Base-by-base conservation (phyloP, 2,797 vertebrate species). In the Protonibea diacanthus region DNA sequence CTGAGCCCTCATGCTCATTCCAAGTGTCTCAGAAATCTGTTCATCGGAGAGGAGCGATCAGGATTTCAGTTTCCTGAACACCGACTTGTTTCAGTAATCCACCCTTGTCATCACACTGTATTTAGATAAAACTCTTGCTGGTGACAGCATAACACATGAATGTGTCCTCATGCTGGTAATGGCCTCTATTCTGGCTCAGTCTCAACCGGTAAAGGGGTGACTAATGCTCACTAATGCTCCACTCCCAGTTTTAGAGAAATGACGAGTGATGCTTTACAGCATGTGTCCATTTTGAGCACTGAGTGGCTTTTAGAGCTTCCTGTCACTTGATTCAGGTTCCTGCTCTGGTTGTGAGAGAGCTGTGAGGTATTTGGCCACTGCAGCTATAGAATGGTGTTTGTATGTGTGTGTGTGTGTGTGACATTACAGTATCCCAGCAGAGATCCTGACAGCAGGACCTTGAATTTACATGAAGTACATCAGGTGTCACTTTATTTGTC, bases 131-230 rank as follows among this genome's bases (percentile, higher is more conserved):
- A 29, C 53, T 40, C 23, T 0, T 3, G 4, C 45, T 69, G 33
- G n/a, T 73, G 66, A 67, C 82, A 59, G 25, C 60, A 40, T 25
- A 51, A 33, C 61, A 20, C 5, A 0, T 15, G 5, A 33, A 38
- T 53, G 80, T 33, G 27, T 77, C 72, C 20, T 18, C 59, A 6
- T 45, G 25, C 65, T 27, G 77, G 60, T 73, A 14, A 76, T 23
- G 18, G 6, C 51, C 55, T 40, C 58, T 21, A 56, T 49, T 71
- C 27, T 14, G 48, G 29, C 38, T 73, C 70, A 29, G 33, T 85
- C 49, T 70, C 55, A 48, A 21, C 65, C 82, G 20, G 80, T 67
- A 85, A 84, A 81, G 7, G 0, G 21, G 25, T 85, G 87, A 86
- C 74, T 58, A 75, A 73, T 2, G 51, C 9, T 73, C 74, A 86